Percentiles rank a stretch among this genome's conserved stretches.
These are phyloP conservation scores for Campopleginae sp. DNA, from an alignment of 2,888 invertebrate species.

Conservation along the genomic window DNA sequence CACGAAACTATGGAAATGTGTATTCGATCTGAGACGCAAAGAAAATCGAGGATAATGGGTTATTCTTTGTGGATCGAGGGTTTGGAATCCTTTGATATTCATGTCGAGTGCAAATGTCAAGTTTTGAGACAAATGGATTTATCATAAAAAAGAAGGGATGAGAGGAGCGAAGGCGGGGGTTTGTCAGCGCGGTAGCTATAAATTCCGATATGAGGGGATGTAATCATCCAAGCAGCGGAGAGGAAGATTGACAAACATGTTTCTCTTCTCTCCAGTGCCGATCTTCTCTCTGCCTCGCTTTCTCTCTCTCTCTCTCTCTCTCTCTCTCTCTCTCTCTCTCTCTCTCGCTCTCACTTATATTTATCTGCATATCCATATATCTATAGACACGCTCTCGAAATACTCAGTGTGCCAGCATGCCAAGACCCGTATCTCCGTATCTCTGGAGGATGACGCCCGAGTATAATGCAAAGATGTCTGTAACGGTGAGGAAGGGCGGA, in stretches of 20 bases:
- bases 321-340: too few species aligned
- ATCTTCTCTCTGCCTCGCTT: slow-evolving; percentile 21
- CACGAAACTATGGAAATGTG: neutral
- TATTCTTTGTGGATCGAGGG: neutral
- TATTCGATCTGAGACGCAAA: neutral
- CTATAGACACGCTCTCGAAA: slow-evolving; percentile 3
- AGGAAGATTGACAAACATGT: slow-evolving; percentile 65
- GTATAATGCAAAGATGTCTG: slow-evolving; percentile 19
- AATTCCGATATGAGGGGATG: slow-evolving; percentile 36
- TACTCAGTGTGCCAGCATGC: slow-evolving; percentile 46
- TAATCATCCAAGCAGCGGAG: slow-evolving; percentile 52
- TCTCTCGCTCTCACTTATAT: neutral
- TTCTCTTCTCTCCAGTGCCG: slow-evolving; percentile 55
- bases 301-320: neutral
- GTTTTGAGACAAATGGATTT: slow-evolving; percentile 60
- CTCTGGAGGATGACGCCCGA: slow-evolving; percentile 37
- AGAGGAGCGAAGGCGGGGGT: neutral
- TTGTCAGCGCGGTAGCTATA: slow-evolving; percentile 21
- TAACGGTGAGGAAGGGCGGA: neutral
- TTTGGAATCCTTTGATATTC: slow-evolving; percentile 36
- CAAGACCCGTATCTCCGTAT: slow-evolving; percentile 48
- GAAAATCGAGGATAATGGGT: neutral
- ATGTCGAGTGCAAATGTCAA: slow-evolving; percentile 39
- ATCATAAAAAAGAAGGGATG: slow-evolving; percentile 26
- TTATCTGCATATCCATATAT: slow-evolving; percentile 5